Base-by-base conservation (phyloP, 2,797 vertebrate genomes). In the Enteromius argenteus region DNA sequence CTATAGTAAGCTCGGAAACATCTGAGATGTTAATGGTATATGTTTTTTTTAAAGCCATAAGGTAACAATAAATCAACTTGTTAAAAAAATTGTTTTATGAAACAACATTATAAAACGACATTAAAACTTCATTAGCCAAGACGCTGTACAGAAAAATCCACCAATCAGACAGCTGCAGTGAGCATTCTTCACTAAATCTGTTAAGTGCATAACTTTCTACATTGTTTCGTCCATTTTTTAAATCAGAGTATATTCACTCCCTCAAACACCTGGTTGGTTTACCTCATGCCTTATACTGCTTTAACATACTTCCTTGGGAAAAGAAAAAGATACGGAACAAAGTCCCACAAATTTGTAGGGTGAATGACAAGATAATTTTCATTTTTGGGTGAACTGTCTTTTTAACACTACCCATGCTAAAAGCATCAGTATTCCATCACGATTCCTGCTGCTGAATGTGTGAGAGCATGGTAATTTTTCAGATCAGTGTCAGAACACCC, bases 401-500 rank as follows among this genome's bases (percentile, higher is more conserved):
- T 78, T 64, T 30, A 78, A 62, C 17, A 49, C 76, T 49, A 74
- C 19, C 19, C 19, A 0, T 72, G 69, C 42, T 72, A 44, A 44
- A 60, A 77, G 53, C 53, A 77, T 39, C 11, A 42, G 37, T 66
- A 30, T 79, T 27, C 23, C 4, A 27, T 66, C 77, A 79, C 3
- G 77, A 10, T n/a, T 49, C 17, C 60, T 79, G 23, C 60, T 32
- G 60, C 60, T 21, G 42, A 39, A 37, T 44, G 81, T 49, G 77
- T 15, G 66, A 72, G 68, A 51, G 78, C 35, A 58, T 37, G 44
- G 37, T 37, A 74, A 72, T 66, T 32, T 53, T 49, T 74, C 49
- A 32, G 21, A 79, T 35, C 32, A 83, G 67, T 86, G 58, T 85
- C 77, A 85, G 42, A 66, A 51, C 46, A 68, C 71, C 60, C 42